Evolutionary conservation across 1,140 invertebrate genomes (phyloP), one percentile per base, ranked within the genome.

Genomic region (Brachionus rotundiformis): DNA sequence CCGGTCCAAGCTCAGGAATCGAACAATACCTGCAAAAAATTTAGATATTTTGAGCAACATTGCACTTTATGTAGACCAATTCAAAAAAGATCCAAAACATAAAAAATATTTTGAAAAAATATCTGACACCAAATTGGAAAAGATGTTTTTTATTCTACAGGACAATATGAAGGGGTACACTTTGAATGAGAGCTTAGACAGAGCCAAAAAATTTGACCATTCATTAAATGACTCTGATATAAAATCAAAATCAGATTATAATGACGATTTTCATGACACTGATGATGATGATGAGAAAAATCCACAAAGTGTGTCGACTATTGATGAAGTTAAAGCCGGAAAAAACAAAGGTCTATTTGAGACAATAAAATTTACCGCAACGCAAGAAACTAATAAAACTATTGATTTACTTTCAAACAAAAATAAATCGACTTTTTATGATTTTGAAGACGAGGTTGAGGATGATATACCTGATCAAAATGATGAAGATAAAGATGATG

Each of bases 191-290:
- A 59, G 76, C 31, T 59, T 79, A 39, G 29, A 79, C 5, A 16
- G 44, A 39, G 76, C 76, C 2, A 79, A 59, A 79, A 79, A 63
- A 39, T 79, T 59, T 19, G 59, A 79, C 25, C 16, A 6, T 1
- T 27, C 13, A 11, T 23, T 59, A 31, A 31, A 63, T 10, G 59
- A 79, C 11, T 59, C 76, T 3, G 76, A 79, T 39, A 1, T 41
- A 33, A 79, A 63, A 79, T 39, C 23, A 39, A 79, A 79, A 16
- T 47, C 49, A 13, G 49, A 79, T 41, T 47, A 79, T 63, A 47
- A 79, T 61, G 76, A 79, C 16, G 76, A 79, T 79, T 79, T 79
- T 63, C 76, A 79, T 31, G 76, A 79, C 54, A 79, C 76, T 19
- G 76, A 79, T 11, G 76, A 79, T 11, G 76, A 79, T 63, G 76